Base-by-base conservation (phyloP, 1,140 invertebrate species). In the Wiebesia pumilae region DNA sequence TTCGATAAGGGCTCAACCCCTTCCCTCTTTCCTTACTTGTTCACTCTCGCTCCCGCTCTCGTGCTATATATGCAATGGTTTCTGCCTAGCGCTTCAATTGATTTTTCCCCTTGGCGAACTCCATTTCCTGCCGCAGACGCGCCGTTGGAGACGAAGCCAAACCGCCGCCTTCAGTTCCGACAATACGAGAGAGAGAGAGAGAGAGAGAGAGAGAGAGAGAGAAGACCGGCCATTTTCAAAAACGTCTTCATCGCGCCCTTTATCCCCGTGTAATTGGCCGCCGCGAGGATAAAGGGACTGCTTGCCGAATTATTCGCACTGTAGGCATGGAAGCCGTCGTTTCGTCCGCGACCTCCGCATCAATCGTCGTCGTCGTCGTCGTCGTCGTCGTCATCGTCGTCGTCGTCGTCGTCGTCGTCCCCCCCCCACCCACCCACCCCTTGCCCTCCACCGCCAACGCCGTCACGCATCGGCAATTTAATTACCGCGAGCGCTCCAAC, bases 41-140 rank as follows among this genome's bases (percentile, higher is more conserved):
- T 65, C 51, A 6, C 35, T 30, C 75, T 14, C 43, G 24, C 27
- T 77, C 43, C 21, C n/a, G 16, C 43, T 77, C 27, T 43, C 43
- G 19, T 16, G 6, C 40, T 83, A 69, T 69, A 81, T 62, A 67
- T 38, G 78, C 78, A 54, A n/a, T 47, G 77, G 33, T 73, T 58
- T 83, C 71, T 40, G 73, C 80, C 81, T 81, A 65, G 85, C 80
- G 77, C 86, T 87, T 84, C 82, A 83, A 87, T 87, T 87, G 86
- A 87, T 87, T 87, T 87, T 87, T 87, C 86, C 86, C 86, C 86
- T 84, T 71, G 82, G 67, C 69, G 82, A 84, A 81, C 86, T 87
- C 86, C 86, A 81, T 84, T 84, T 84, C 86, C 81, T 87, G 88
- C 88, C 88, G 86, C 88, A 89, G 89, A 88, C 83, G 87, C 88